These are phyloP conservation scores for Oceanites oceanicus DNA, from an alignment of 2,113 vertebrate genomes.

Conservation along the genomic window DNA sequence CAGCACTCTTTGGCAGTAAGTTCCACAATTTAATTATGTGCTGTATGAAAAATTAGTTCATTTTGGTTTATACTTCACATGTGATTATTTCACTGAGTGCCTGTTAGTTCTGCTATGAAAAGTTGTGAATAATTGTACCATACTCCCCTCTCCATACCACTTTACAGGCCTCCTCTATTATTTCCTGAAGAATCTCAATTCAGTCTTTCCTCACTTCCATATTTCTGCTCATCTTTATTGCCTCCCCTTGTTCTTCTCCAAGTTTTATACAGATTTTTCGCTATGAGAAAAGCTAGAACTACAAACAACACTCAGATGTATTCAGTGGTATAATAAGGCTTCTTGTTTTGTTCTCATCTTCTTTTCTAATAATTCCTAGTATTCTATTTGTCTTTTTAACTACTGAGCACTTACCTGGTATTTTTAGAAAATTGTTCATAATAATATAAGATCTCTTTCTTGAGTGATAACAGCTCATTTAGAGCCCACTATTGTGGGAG, in stretches of 20 bases:
- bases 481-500: not conserved
- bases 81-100: conserved; percentile 31
- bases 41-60: conserved; percentile 49
- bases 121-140: not conserved
- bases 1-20: conserved; percentile 20
- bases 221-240: not conserved
- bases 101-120: not conserved
- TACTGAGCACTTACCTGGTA: not conserved
- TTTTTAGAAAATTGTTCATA: not conserved
- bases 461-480: not conserved
- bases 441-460: not conserved
- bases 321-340: not conserved
- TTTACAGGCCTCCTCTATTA: not conserved
- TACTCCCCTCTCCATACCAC: not conserved
- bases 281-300: not conserved
- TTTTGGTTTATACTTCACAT: conserved; percentile 48
- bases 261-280: not conserved
- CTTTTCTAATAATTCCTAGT: not conserved
- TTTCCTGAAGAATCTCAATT: not conserved
- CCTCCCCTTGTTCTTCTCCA: not conserved
- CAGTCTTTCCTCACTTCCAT: not conserved
- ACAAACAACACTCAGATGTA: not conserved
- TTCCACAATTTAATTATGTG: conserved; percentile 32
- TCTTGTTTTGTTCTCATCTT: not conserved
- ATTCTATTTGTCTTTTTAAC: not conserved